Percentiles rank a stretch among this genome's conserved stretches.
phyloP scores from a whole-genome alignment of 2,113 vertebrate genomes.

The Gorsachius goisagi region DNA sequence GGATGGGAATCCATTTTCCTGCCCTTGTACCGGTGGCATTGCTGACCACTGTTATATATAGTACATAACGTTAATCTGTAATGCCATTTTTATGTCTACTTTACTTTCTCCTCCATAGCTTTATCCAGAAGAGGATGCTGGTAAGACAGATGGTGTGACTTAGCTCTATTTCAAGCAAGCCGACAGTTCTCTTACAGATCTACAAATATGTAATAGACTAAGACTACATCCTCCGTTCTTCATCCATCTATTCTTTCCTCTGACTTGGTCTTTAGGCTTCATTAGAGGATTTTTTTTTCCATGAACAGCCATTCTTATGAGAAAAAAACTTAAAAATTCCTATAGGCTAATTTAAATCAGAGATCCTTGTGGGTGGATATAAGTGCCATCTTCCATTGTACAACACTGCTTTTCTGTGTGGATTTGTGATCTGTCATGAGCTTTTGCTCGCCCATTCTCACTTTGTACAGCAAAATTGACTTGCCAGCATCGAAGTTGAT shows the following conservation, averaged over 20 bases:
- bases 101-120: neutral
- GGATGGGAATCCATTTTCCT: neutral
- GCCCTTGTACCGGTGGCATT: fast-evolving
- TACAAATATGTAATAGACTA: neutral
- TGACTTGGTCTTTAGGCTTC: neutral
- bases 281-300: neutral
- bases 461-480: too few relatives aligned
- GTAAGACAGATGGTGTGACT: neutral
- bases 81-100: neutral
- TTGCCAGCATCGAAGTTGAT: neutral
- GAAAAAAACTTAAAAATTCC: neutral
- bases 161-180: neutral
- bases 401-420: neutral
- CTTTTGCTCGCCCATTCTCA: neutral
- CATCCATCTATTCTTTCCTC: neutral
- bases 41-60: neutral
- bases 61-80: neutral
- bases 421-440: neutral
- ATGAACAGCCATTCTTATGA: neutral
- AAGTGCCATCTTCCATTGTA: neutral
- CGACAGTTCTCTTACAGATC: neutral
- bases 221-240: neutral
- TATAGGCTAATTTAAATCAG: neutral
- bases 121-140: neutral
- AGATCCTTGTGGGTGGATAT: neutral